Percentiles rank a stretch among this genome's conserved stretches.
Evolutionary conservation across 2,888 invertebrate species (phyloP).

Genomic region (Escarpia spicata): DNA sequence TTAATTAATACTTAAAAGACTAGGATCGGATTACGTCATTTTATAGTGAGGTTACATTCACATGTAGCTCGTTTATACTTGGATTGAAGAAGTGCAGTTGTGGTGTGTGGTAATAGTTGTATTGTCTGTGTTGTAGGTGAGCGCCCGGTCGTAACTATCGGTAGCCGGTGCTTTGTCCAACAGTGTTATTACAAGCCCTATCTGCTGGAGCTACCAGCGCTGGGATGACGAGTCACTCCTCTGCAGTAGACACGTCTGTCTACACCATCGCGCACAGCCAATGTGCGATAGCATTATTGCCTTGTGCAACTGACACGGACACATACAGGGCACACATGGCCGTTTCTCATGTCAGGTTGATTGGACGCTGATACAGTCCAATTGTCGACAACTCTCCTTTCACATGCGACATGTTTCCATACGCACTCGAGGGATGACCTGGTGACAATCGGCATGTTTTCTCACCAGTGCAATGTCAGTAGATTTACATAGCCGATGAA

Average conservation of each 20-base stretch:
- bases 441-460: not conserved
- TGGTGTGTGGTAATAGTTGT: not conserved
- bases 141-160: not conserved
- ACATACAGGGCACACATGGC: not conserved
- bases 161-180: not conserved
- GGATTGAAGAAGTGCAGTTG: not conserved
- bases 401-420: not conserved
- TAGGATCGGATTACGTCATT: too few relatives aligned
- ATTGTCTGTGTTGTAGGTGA: not conserved
- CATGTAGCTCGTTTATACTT: not conserved
- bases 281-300: not conserved
- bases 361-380: too few relatives aligned
- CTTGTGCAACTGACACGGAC: not conserved
- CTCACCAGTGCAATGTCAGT: not conserved
- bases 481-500: not conserved
- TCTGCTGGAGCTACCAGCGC: not conserved
- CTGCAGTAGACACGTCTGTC: not conserved
- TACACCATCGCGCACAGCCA: not conserved
- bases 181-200: not conserved
- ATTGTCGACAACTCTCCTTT: not conserved
- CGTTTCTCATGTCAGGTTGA: not conserved
- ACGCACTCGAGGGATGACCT: not conserved
- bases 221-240: not conserved
- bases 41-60: too few relatives aligned
- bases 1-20: too few relatives aligned